phyloP scores from a whole-genome alignment of 2,113 vertebrate species.

The Mixornis gularis region DNA sequence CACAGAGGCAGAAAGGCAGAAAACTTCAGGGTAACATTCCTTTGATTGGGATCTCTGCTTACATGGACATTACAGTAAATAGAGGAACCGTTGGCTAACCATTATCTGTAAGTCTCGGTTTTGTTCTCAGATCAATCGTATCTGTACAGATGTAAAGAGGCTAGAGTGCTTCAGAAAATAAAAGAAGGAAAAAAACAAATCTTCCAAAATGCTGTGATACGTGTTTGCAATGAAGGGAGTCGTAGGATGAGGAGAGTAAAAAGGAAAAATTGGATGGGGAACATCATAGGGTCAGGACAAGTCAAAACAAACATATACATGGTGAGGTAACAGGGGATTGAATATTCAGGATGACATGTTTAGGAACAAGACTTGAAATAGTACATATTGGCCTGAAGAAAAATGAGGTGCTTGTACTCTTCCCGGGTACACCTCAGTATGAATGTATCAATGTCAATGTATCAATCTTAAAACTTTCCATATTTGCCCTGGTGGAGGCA shows the following conservation, averaged over 20 bases:
- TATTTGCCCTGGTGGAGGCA: neutral
- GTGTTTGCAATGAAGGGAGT: neutral
- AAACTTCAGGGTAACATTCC: too few species aligned
- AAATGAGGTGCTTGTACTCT: neutral
- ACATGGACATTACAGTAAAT: neutral
- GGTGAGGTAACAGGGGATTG: neutral
- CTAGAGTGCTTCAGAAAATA: neutral
- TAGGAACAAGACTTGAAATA: neutral
- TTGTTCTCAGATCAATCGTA: neutral
- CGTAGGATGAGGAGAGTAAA: neutral
- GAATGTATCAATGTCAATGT: neutral
- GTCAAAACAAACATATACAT: neutral
- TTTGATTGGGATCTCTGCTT: neutral
- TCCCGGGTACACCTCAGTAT: neutral
- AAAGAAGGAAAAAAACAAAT: neutral
- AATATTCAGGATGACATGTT: neutral
- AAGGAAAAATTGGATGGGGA: neutral
- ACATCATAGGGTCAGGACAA: neutral
- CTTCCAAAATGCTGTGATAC: neutral
- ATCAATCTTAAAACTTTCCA: neutral
- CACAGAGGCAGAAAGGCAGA: too few species aligned
- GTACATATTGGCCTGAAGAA: neutral
- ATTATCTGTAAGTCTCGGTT: neutral
- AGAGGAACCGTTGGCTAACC: neutral
- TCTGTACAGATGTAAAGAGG: neutral